Evolutionary conservation across 1,140 invertebrate species (phyloP).

Genomic region (Drosophila quadrilineata): DNA sequence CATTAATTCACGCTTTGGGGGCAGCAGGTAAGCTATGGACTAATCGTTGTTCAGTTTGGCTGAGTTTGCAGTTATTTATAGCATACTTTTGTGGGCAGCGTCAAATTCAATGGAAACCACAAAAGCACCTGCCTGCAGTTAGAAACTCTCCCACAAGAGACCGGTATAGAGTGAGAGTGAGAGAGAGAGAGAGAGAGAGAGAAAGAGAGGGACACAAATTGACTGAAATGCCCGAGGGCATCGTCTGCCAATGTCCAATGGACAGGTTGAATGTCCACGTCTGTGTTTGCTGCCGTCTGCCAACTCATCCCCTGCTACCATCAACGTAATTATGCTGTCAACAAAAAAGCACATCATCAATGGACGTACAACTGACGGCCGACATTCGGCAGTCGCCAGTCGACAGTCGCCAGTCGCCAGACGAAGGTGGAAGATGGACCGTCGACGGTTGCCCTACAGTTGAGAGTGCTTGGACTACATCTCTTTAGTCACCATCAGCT

Average conservation of each 20-base stretch:
- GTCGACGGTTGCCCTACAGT: not conserved
- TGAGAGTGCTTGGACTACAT: not conserved
- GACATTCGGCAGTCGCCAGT: not conserved
- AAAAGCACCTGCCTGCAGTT: slow-evolving; percentile 44
- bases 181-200: slow-evolving; percentile 1
- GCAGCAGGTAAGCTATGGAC: no score
- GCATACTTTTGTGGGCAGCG: slow-evolving; percentile 31
- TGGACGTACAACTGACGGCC: slow-evolving; percentile 27
- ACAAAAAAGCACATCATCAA: slow-evolving; percentile 54
- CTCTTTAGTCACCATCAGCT: slow-evolving; percentile 64
- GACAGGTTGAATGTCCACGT: slow-evolving; percentile 19
- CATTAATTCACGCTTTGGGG: no score
- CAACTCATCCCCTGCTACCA: slow-evolving; percentile 30
- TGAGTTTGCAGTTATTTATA: slow-evolving; percentile 55
- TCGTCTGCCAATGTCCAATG: slow-evolving; percentile 21
- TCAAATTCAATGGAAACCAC: slow-evolving; percentile 35
- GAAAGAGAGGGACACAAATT: slow-evolving; percentile 5
- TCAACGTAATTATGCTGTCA: slow-evolving; percentile 77
- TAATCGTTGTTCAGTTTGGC: not conserved
- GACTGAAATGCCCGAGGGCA: slow-evolving; percentile 22
- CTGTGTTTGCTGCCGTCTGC: slow-evolving; percentile 34
- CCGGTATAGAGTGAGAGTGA: no score
- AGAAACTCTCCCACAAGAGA: slow-evolving; percentile 2
- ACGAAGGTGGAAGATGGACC: not conserved
- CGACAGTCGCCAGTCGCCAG: not conserved